Evolutionary conservation across 2,888 invertebrate genomes (phyloP), one percentile per base, ranked within the genome.

Genomic region (Crossocerus cetratus): DNA sequence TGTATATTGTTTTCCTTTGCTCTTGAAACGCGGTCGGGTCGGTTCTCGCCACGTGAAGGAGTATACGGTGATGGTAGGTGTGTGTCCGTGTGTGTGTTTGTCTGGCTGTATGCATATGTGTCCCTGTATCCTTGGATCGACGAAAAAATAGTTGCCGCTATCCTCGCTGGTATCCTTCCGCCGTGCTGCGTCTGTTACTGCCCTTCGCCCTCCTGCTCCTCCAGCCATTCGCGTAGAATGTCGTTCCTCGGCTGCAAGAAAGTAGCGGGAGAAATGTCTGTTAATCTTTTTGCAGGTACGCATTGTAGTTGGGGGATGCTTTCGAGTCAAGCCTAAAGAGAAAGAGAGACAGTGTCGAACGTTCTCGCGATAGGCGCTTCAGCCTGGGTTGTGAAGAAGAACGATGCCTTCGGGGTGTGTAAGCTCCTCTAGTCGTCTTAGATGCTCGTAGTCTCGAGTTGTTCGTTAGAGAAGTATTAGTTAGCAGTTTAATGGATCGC

Each of bases 211-310:
- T 71, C 65, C 63, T 81, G 72, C 23, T 82, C 77, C 76, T 86
- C 83, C 78, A 87, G 78, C 90, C 90, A 90, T 82, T 88, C 83
- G 55, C 84, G 83, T 77, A 90, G 80, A 61, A 88, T 83, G 66
- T 87, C 84, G 68, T 74, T 87, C 78, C 84, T 88, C 69, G 84
- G 86, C 90, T 90, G 86, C 58, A 87, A 88, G 69, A 73, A 74
- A 21, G 57, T 32, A 32, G 63, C 16, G n/a, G 58, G 43, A 20
- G 20, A 4, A 1, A 44, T 22, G n/a, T 16, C 43, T 44, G 18
- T 2, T 57, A 55, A 8, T 11, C 16, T n/a, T 53, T 21, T 32
- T 32, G 3, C 1, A 13, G 16, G 8, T 20, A 14, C 5, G 16
- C 21, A 18, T 23, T 18, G 13, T 4, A 11, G 45, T 32, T 3